Evolutionary conservation across 1,140 invertebrate species (phyloP).

Genomic region (Trichomalopsis sarcophagae): DNA sequence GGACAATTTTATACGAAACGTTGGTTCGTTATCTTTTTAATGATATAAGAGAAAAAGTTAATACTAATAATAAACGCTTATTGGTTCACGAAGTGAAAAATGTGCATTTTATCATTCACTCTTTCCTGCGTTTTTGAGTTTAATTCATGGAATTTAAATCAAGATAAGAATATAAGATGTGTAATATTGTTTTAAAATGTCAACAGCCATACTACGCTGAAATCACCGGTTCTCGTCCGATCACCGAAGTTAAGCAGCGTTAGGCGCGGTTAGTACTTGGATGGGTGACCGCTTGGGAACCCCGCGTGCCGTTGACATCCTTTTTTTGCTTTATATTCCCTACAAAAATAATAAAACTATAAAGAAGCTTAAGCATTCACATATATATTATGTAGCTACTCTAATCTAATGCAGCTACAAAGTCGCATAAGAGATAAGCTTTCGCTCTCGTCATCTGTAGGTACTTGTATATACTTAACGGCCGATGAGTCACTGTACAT

Average conservation of each 20-base stretch:
- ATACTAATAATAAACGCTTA: constrained; percentile 51
- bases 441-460: no score
- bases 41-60: constrained; percentile 46
- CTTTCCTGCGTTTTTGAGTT: no score
- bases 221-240: constrained; percentile 38
- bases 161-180: no score
- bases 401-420: no score
- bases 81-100: constrained; percentile 29
- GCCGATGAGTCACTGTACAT: no score
- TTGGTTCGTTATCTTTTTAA: constrained; percentile 49
- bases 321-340: not conserved
- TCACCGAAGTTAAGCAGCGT: constrained; percentile 39
- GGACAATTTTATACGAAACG: constrained; percentile 48
- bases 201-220: constrained; percentile 37
- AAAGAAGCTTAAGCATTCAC: no score
- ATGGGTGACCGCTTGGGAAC: constrained; percentile 17
- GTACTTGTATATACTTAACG: no score
- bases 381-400: no score
- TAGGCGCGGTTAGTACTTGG: no score
- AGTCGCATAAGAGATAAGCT: no score
- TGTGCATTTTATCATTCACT: not conserved
- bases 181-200: not conserved
- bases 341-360: no score
- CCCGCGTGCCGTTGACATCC: constrained; percentile 14
- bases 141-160: no score